Conservation (phyloP, 2,797 vertebrate species). For the Pampus argenteus region DNA sequence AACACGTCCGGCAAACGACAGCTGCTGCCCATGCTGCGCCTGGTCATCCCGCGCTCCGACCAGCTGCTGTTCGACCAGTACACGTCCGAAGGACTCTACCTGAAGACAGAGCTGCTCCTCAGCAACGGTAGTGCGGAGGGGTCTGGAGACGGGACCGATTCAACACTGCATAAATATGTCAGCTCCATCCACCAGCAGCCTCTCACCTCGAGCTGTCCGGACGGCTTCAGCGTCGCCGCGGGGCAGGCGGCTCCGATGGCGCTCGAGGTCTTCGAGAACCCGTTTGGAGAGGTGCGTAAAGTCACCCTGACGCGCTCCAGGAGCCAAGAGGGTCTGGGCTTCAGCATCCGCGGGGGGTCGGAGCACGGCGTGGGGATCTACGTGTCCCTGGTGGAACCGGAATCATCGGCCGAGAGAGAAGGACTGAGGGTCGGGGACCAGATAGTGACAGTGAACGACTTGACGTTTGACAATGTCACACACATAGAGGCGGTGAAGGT, state of each 20-base stretch:
- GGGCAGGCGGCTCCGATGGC: slow-evolving; percentile 30
- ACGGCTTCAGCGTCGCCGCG: slow-evolving; percentile 62
- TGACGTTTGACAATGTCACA: slow-evolving; percentile 88
- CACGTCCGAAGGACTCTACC: slow-evolving; percentile 92
- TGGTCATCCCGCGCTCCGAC: slow-evolving; percentile 95
- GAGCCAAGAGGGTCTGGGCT: slow-evolving; percentile 93
- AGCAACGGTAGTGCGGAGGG: slow-evolving; percentile 52
- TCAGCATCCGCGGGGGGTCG: slow-evolving; percentile 95
- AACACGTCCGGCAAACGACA: slow-evolving; percentile 89
- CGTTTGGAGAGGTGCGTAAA: slow-evolving; percentile 83
- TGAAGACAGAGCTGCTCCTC: slow-evolving; percentile 80
- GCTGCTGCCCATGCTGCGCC: slow-evolving; percentile 92
- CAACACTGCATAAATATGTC: slow-evolving; percentile 57
- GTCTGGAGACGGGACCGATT: slow-evolving; percentile 50
- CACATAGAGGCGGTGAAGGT: slow-evolving; percentile 95
- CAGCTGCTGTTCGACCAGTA: slow-evolving; percentile 97
- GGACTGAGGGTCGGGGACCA: slow-evolving; percentile 94
- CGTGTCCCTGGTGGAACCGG: slow-evolving; percentile 94
- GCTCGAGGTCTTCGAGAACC: slow-evolving; percentile 25
- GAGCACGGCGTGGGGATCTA: slow-evolving; percentile 97
- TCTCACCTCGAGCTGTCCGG: slow-evolving; percentile 46
- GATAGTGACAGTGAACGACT: slow-evolving; percentile 92
- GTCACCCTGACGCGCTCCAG: slow-evolving; percentile 90
- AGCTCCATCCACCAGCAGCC: slow-evolving; percentile 62
- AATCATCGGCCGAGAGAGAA: slow-evolving; percentile 92